A percentile compares a stretch with the other conserved stretches of the same genome.
These are phyloP conservation scores for Uloborus plumipes DNA, from an alignment of 2,888 invertebrate species.

Conservation along the genomic window DNA sequence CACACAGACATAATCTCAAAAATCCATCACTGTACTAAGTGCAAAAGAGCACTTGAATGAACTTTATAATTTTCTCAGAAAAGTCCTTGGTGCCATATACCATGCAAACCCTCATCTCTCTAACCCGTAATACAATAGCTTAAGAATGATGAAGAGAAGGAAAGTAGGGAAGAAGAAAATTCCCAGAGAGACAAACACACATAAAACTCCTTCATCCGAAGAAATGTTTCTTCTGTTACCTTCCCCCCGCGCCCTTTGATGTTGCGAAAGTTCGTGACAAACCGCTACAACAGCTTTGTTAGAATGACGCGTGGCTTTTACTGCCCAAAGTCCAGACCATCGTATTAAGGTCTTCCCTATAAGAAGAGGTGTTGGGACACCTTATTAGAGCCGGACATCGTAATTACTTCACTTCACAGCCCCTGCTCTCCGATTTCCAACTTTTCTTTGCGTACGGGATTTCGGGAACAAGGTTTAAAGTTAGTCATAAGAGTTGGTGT, in stretches of 20 bases:
- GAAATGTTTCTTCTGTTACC: conserved; percentile 14
- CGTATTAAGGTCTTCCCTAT: conserved; percentile 61
- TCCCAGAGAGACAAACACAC: conserved; percentile 24
- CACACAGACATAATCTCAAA: too few relatives aligned
- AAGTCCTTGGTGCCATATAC: too few relatives aligned
- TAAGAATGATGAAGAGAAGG: too few relatives aligned
- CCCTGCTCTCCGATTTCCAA: conserved; percentile 35
- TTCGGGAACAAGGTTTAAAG: conserved; percentile 25
- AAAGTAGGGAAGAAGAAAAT: neutral
- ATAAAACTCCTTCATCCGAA: conserved; percentile 56
- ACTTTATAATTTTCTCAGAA: too few relatives aligned
- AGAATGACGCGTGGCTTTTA: conserved; percentile 54
- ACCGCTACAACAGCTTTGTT: conserved; percentile 58
- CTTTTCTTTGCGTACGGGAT: conserved; percentile 24
- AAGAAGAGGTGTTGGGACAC: conserved; percentile 60
- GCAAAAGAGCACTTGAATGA: too few relatives aligned
- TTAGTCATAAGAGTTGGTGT: neutral
- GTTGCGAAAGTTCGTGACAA: conserved; percentile 54
- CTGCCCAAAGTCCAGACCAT: conserved; percentile 44
- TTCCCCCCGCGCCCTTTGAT: conserved; percentile 22
- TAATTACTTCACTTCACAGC: conserved; percentile 51
- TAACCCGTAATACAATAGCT: too few relatives aligned
- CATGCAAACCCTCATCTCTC: too few relatives aligned
- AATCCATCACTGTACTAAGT: too few relatives aligned
- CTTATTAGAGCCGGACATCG: conserved; percentile 58